phyloP scores from a whole-genome alignment of 2,888 invertebrate genomes.

The Scotopteryx bipunctaria region DNA sequence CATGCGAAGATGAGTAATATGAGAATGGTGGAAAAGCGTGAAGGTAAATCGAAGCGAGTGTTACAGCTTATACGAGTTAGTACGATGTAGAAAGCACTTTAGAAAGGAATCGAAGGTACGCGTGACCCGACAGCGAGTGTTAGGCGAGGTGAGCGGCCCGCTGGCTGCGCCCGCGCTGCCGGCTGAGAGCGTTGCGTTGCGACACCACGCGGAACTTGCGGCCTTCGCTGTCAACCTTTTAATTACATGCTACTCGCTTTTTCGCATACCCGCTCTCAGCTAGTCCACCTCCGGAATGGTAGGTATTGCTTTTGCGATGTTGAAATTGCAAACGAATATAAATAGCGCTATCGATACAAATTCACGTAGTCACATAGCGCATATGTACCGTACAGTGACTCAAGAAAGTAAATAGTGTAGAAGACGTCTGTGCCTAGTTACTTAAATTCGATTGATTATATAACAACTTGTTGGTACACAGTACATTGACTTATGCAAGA shows the following conservation, averaged over 20 bases:
- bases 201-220: conserved; percentile 72
- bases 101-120: conserved; percentile 81
- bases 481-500: conserved; percentile 24
- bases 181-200: conserved; percentile 58
- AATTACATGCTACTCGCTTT: conserved; percentile 65
- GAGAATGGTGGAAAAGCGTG: conserved; percentile 61
- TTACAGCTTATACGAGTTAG: conserved; percentile 51
- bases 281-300: conserved; percentile 19
- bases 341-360: too few relatives aligned
- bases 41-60: conserved; percentile 61
- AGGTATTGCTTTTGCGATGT: conserved; percentile 21
- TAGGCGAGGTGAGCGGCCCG: conserved; percentile 69
- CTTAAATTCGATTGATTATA: not conserved
- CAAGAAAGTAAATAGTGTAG: too few relatives aligned
- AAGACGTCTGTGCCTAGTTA: too few relatives aligned
- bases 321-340: too few relatives aligned
- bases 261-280: conserved; percentile 53
- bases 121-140: conserved; percentile 72
- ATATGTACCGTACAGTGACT: too few relatives aligned
- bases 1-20: conserved; percentile 47
- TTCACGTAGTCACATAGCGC: too few relatives aligned
- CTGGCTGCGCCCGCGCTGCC: conserved; percentile 51
- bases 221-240: conserved; percentile 79
- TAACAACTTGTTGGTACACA: too few relatives aligned
- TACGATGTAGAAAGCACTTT: conserved; percentile 79